phyloP scores from a whole-genome alignment of 1,140 invertebrate species.

The Megalonaias nervosa region DNA sequence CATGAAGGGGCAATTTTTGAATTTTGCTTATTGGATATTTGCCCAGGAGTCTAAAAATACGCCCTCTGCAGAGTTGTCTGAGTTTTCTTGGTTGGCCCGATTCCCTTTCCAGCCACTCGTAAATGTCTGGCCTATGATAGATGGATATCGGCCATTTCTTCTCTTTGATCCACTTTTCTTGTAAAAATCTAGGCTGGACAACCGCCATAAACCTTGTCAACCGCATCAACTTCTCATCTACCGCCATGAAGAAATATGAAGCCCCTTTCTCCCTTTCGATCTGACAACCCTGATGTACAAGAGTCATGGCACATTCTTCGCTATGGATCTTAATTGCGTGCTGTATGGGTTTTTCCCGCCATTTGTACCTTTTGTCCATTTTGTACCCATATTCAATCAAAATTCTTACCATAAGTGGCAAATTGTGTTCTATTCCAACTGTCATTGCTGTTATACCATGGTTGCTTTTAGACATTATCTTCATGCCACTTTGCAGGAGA shows the following conservation, averaged over 20 bases:
- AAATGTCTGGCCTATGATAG: conserved; percentile 52
- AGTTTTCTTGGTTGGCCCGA: conserved; percentile 43
- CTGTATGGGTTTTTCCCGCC: conserved; percentile 65
- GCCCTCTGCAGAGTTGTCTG: conserved; percentile 49
- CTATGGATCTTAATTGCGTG: conserved; percentile 64
- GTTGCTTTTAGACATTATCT: conserved; percentile 54
- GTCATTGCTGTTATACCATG: conserved; percentile 64
- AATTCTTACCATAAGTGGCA: conserved; percentile 57
- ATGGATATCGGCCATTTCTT: conserved; percentile 57
- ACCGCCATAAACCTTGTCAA: conserved; percentile 55
- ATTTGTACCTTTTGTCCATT: conserved; percentile 58
- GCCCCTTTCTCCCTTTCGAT: conserved; percentile 43
- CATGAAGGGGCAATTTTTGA: conserved; percentile 48
- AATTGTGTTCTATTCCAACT: conserved; percentile 63
- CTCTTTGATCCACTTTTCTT: conserved; percentile 55
- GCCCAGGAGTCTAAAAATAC: conserved; percentile 50
- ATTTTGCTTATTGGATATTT: conserved; percentile 48
- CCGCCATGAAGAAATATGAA: conserved; percentile 60
- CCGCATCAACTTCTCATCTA: conserved; percentile 53
- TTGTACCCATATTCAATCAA: conserved; percentile 62
- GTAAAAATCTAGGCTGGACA: conserved; percentile 53
- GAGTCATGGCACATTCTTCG: conserved; percentile 62
- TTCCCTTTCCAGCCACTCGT: conserved; percentile 48
- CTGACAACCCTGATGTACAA: conserved; percentile 61
- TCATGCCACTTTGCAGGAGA: conserved; percentile 55